phyloP scores from a whole-genome alignment of 2,888 invertebrate species.

The Dasypolia templi region DNA sequence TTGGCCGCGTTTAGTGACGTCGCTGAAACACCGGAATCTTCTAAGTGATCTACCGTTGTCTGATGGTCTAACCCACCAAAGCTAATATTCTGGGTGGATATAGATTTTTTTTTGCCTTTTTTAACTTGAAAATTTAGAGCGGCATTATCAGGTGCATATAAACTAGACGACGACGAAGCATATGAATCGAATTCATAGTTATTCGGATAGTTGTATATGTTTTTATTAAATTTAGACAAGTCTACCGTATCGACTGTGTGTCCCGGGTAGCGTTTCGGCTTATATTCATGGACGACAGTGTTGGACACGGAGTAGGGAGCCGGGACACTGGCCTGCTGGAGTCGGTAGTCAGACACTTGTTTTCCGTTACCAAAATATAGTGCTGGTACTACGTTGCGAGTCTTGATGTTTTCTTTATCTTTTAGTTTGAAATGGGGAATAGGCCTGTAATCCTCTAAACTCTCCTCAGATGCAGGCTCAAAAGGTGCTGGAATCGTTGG shows the following conservation, averaged over 20 bases:
- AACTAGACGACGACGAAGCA: conserved; percentile 82
- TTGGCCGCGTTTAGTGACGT: conserved; percentile 72
- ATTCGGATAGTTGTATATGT: conserved; percentile 78
- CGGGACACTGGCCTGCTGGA: conserved; percentile 75
- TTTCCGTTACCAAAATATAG: conserved; percentile 75
- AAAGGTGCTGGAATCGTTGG: conserved; percentile 70
- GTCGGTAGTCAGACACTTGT: conserved; percentile 74
- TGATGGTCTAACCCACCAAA: conserved; percentile 84
- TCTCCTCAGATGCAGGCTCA: conserved; percentile 69
- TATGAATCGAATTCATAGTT: conserved; percentile 83
- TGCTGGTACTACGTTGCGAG: conserved; percentile 71
- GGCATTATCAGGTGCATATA: conserved; percentile 74
- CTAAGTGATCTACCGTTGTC: conserved; percentile 82
- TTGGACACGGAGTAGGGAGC: conserved; percentile 83
- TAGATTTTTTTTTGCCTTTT: conserved; percentile 83
- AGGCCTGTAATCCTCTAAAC: conserved; percentile 77
- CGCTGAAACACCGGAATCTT: conserved; percentile 72
- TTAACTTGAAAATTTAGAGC: conserved; percentile 68
- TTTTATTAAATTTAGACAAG: conserved; percentile 76
- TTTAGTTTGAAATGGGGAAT: conserved; percentile 78
- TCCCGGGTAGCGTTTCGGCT: conserved; percentile 75
- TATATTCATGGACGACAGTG: conserved; percentile 84
- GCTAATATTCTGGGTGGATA: conserved; percentile 86
- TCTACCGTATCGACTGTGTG: conserved; percentile 66
- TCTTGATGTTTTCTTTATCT: conserved; percentile 75